Conservation (phyloP, 2,797 vertebrate species). For the Anolis apletophallus region DNA sequence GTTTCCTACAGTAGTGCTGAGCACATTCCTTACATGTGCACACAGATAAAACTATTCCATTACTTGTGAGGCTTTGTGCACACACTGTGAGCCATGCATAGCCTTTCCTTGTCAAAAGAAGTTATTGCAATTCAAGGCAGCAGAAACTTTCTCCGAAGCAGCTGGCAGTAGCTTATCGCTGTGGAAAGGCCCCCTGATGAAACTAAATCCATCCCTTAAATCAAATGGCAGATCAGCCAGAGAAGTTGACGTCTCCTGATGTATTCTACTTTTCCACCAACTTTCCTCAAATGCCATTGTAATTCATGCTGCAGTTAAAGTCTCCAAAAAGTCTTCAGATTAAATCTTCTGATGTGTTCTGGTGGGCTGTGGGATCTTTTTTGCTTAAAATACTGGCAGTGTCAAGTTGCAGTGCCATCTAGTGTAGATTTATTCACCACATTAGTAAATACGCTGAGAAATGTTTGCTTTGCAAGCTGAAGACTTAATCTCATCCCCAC, state of each 20-base stretch:
- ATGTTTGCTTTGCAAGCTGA: background rate
- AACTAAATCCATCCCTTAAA: constrained; percentile 1
- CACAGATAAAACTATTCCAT: background rate
- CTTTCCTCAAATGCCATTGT: background rate
- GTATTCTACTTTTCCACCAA: background rate
- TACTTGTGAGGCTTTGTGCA: too few species aligned
- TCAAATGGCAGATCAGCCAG: background rate
- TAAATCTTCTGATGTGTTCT: background rate
- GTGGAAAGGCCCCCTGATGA: background rate
- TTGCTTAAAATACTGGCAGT: constrained; percentile 18
- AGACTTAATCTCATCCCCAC: background rate
- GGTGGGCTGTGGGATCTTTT: background rate
- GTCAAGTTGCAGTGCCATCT: constrained; percentile 64
- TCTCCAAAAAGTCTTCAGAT: background rate
- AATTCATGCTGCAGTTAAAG: background rate
- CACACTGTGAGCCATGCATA: background rate
- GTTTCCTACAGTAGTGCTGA: background rate
- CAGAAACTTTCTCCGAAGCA: background rate
- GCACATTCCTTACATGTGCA: background rate
- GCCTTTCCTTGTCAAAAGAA: background rate
- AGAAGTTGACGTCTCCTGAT: background rate
- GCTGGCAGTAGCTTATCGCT: background rate
- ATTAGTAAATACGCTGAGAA: background rate
- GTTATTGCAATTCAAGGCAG: background rate
- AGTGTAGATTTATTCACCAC: constrained; percentile 43